Conservation (phyloP, 2,113 vertebrate genomes). For the Erythrolamprus reginae region DNA sequence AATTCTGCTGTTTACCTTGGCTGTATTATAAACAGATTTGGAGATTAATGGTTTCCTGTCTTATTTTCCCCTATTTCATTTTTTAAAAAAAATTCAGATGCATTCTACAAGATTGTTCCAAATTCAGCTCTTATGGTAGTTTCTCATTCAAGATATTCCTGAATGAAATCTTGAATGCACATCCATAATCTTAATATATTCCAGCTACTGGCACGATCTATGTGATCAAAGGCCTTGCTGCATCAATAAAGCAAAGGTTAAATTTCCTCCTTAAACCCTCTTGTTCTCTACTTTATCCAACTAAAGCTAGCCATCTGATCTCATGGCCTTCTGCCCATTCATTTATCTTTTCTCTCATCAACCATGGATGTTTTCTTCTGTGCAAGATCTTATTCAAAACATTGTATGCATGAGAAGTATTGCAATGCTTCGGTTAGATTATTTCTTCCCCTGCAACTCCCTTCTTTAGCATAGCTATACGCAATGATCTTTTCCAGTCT, state of each 20-base stretch:
- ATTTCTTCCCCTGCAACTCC: neutral
- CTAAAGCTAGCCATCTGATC: neutral
- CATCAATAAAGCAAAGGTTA: neutral
- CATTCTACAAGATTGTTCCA: neutral
- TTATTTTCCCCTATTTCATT: neutral
- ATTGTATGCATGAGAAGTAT: neutral
- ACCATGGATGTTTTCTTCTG: neutral
- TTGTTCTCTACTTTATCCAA: neutral
- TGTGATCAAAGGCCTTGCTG: neutral
- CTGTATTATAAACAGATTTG: neutral
- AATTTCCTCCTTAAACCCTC: neutral
- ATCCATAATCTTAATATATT: neutral
- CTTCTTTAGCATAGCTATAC: neutral
- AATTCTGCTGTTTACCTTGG: neutral
- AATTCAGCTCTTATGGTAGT: neutral
- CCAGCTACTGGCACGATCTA: neutral
- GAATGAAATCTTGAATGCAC: neutral
- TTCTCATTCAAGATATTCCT: neutral
- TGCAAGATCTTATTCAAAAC: neutral
- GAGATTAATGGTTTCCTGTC: neutral
- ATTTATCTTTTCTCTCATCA: neutral
- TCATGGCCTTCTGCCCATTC: neutral
- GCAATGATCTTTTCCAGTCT: neutral
- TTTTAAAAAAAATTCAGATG: neutral
- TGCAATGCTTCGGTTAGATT: neutral